Base-by-base conservation (phyloP, 2,113 vertebrate genomes). In the Misgurnus anguillicaudatus region DNA sequence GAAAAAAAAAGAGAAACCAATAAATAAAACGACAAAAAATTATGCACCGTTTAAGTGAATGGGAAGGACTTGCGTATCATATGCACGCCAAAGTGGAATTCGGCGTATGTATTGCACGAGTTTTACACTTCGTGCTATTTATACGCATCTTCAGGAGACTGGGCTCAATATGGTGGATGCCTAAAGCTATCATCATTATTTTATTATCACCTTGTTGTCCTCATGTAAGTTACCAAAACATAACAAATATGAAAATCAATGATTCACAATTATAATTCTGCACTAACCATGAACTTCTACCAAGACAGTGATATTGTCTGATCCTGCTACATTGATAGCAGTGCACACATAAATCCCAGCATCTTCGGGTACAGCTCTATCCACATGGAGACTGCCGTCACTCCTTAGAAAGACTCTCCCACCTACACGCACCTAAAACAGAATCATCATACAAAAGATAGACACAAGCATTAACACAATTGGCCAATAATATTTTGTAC, bases 381-480 rank as follows among this genome's bases (percentile, higher is more conserved):
- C 92, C 5, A 97, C 61, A 63, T 95, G 90, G 62, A 98, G 90
- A 86, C 95, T 96, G 66, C 97, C 96, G 0, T 97, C 96, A 4
- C 93, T 91, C 55, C 84, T 90, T 31, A 93, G 1, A 0, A 94
- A 93, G 31, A 89, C 89, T 63, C 60, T 92, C 39, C 80, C 51
- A 0, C 89, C 86, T 0, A 86, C 66, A 1, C 84, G 87, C 42
- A 97, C 87, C 97, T 98, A 0, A 5, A 41, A 61, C 19, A 63
- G 64, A 17, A 48, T 11, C 4, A 83, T 51, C 41, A 73, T 16
- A 55, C 17, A 19, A 11, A 77, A 21, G 17, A 42, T 36, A 45
- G 39, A 39, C 9, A 64, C 31, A 64, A 63, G 24, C 24, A 3
- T 5, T 17, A 55, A n/a, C 16, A 55, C 14, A 16, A n/a, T 55